Evolutionary conservation across 2,113 vertebrate species (phyloP), one percentile per base, ranked within the genome.

Genomic region (Lonchura striata): DNA sequence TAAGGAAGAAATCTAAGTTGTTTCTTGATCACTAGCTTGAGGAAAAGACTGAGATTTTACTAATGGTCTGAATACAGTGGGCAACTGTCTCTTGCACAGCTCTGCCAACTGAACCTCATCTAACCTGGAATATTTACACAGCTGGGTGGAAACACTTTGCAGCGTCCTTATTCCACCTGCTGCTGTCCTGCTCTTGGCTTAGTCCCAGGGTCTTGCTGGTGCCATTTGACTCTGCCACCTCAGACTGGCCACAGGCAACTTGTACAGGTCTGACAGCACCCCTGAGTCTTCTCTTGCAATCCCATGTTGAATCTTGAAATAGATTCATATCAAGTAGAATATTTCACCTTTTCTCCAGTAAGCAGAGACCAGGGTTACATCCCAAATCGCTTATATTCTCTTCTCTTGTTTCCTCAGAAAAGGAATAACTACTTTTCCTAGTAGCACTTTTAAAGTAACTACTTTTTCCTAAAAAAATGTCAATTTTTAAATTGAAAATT

Each of bases 81-180:
- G 42, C 37, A 69, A 72, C 18, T 46, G 28, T 27, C 35, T 71
- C 56, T 71, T 47, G 56, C 53, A 68, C 61, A 87, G 4, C 23
- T 88, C 42, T 57, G 71, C 52, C 85, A 88, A 13, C 8, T 82
- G 57, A 92, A 59, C 31, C 42, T 66, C 82, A 61, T 74, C 83
- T 50, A 90, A 91, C 61, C 47, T 63, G 77, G 63, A 95, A 59
- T 84, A 94, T 89, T 91, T 86, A 86, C 69, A 68, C 33, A 84
- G 72, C 50, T 81, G 39, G 35, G 77, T 81, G 44, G 65, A 66
- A 96, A 81, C 39, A 16, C 72, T 88, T 28, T 28, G 56, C 64
- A 78, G 68, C 3, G 1, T 78, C 71, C 59, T 80, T 57, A 65
- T 46, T 54, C 63, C 39, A 90, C 35, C 59, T 90, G 79, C 66